Conservation (phyloP, 1,140 invertebrate genomes). For the Xylocopa sonorina region DNA sequence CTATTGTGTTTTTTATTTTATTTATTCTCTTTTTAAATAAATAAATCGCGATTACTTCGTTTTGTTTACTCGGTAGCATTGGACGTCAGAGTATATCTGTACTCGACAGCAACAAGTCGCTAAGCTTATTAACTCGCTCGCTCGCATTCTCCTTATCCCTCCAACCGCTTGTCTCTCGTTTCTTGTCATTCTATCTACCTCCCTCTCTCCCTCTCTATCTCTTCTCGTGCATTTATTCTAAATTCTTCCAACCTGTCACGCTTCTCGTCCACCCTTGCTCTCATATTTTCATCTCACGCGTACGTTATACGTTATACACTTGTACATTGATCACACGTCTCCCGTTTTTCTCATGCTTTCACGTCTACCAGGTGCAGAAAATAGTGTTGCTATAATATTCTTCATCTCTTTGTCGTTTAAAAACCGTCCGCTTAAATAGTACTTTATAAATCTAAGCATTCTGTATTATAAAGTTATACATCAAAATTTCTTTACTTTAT, state of each 20-base stretch:
- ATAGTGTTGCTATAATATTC: conserved; percentile 68
- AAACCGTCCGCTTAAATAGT: conserved; percentile 53
- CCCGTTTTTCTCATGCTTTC: conserved; percentile 13
- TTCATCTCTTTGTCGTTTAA: conserved; percentile 45
- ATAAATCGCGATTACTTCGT: conserved; percentile 71
- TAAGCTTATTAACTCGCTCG: conserved; percentile 44
- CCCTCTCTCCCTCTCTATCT: conserved; percentile 2
- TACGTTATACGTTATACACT: not conserved
- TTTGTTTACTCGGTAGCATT: conserved; percentile 68
- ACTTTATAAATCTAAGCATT: conserved; percentile 60
- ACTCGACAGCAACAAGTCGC: conserved; percentile 65
- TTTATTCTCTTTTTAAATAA: conserved; percentile 72
- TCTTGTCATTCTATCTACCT: conserved; percentile 26
- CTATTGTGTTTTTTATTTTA: conserved; percentile 77
- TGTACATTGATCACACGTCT: not conserved
- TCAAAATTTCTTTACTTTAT: conserved; percentile 44
- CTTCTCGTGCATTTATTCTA: not conserved
- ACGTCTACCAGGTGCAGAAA: conserved; percentile 73
- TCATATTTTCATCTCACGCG: not conserved
- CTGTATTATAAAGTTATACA: conserved; percentile 69
- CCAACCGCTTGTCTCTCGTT: conserved; percentile 18
- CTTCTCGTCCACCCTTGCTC: not conserved
- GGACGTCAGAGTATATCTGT: conserved; percentile 72
- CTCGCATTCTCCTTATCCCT: not conserved
- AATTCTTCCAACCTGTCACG: not conserved